Evolutionary conservation across 2,888 invertebrate genomes (phyloP).

Genomic region (Cabera pusaria): DNA sequence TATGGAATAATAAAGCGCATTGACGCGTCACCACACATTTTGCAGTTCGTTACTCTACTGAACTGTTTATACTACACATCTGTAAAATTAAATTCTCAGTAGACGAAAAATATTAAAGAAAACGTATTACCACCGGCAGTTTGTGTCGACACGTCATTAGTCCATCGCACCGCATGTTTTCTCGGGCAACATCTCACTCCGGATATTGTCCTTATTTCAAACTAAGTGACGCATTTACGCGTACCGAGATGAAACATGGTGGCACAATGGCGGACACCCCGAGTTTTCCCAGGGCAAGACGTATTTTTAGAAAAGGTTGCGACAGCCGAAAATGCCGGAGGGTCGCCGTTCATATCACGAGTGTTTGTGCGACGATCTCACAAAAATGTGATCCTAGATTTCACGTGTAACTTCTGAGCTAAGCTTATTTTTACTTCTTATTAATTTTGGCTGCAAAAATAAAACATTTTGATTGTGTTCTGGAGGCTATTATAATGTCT

Average conservation of each 20-base stretch:
- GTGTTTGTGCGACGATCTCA: not conserved
- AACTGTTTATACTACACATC: too few relatives aligned
- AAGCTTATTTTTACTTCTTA: too few relatives aligned
- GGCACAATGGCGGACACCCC: constrained; percentile 13
- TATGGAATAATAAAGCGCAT: too few relatives aligned
- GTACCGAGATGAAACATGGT: constrained; percentile 12
- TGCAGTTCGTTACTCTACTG: too few relatives aligned
- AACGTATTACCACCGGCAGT: too few relatives aligned
- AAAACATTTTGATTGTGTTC: too few relatives aligned
- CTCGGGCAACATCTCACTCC: constrained; percentile 8
- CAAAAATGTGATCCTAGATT: constrained; percentile 4
- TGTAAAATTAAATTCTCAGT: too few relatives aligned
- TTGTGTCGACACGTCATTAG: constrained; percentile 5
- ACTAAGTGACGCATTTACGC: constrained; percentile 18
- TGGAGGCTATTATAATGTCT: too few relatives aligned
- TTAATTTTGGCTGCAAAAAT: too few relatives aligned
- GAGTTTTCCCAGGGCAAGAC: constrained; percentile 6
- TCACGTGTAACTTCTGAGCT: too few relatives aligned
- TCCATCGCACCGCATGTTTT: constrained; percentile 4
- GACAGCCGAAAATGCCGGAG: constrained; percentile 5
- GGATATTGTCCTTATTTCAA: constrained; percentile 18
- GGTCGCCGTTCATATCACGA: constrained; percentile 8
- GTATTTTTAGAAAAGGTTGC: constrained; percentile 24
- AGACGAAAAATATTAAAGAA: too few relatives aligned
- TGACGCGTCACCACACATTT: too few relatives aligned